phyloP scores from a whole-genome alignment of 1,140 invertebrate genomes.

The Neodiprion fabricii region DNA sequence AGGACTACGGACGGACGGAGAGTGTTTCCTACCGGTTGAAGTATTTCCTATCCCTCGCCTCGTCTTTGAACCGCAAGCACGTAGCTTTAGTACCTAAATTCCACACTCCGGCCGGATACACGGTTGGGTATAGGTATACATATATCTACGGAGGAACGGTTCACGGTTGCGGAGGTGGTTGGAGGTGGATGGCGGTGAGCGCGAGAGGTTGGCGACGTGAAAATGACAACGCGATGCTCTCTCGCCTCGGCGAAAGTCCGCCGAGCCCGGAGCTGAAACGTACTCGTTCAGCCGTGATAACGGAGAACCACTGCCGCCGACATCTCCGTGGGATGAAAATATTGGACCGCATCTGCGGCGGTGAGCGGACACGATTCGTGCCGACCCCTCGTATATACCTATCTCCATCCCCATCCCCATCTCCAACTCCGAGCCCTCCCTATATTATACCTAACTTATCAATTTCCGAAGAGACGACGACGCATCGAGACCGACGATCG shows the following conservation, averaged over 20 bases:
- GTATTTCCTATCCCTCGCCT: not conserved
- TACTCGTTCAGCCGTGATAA: not conserved
- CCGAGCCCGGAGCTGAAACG: too few species aligned
- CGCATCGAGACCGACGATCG: not conserved
- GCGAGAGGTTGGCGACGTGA: too few species aligned
- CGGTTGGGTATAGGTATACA: too few species aligned
- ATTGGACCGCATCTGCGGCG: slow-evolving; percentile 1
- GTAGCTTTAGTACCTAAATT: slow-evolving; percentile 7
- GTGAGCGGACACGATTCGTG: not conserved
- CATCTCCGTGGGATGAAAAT: not conserved
- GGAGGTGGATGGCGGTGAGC: too few species aligned
- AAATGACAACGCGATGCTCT: too few species aligned
- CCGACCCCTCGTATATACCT: not conserved
- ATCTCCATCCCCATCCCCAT: too few species aligned
- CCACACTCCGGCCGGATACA: not conserved
- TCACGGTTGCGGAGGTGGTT: too few species aligned
- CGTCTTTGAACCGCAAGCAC: slow-evolving; percentile 6
- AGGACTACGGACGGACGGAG: not conserved
- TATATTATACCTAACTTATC: not conserved
- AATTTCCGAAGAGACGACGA: not conserved
- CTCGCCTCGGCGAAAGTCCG: too few species aligned
- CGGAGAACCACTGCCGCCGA: not conserved
- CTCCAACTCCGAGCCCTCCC: not conserved
- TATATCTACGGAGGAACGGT: too few species aligned
- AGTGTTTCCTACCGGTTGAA: not conserved